Conservation (phyloP, 1,140 invertebrate species). For the Ericerus pela region DNA sequence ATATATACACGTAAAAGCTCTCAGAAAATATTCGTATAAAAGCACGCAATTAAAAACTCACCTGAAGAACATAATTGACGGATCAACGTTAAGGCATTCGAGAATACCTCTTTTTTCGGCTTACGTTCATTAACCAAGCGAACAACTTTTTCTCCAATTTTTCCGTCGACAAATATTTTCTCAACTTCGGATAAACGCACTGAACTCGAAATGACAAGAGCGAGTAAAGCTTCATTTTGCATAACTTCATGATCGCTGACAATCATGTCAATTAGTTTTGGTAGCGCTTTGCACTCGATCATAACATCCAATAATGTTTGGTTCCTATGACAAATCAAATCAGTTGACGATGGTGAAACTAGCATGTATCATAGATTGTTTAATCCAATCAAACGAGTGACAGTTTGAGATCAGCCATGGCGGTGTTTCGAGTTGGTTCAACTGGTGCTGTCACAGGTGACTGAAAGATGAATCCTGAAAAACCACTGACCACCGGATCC, state of each 20-base stretch:
- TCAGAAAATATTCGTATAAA: neutral
- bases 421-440: no score
- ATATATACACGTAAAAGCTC: no score
- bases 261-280: conserved; percentile 62
- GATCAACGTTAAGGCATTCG: conserved; percentile 22
- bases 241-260: conserved; percentile 64
- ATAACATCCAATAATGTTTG: conserved; percentile 43
- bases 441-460: no score
- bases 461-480: no score
- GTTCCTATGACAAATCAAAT: conserved; percentile 24
- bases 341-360: no score
- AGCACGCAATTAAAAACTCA: conserved; percentile 13
- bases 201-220: conserved; percentile 44
- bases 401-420: no score
- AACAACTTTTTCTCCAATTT: conserved; percentile 22
- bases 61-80: conserved; percentile 21
- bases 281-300: conserved; percentile 49
- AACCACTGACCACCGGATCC: no score
- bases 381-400: no score
- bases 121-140: conserved; percentile 19
- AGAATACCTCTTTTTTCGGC: conserved; percentile 22
- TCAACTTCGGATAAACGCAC: conserved; percentile 27
- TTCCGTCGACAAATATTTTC: conserved; percentile 19
- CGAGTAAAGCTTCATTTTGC: conserved; percentile 71
- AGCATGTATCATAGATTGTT: no score